phyloP scores from a whole-genome alignment of 23 tunicate genomes.

The Styela clava region DNA sequence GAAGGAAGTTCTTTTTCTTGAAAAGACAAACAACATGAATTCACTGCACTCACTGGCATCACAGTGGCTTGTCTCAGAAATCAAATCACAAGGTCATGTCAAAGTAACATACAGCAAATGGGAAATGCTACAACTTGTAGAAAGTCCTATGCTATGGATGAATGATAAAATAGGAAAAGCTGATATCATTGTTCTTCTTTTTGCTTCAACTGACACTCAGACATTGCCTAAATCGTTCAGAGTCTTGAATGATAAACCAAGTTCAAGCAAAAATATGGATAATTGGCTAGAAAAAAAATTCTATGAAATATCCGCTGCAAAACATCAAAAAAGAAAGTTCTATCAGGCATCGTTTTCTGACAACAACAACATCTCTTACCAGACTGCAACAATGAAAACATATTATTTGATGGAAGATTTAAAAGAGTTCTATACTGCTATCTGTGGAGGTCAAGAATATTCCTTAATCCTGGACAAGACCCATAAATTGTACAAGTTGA shows the following conservation, averaged over 20 bases:
- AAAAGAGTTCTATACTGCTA: background rate
- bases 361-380: background rate
- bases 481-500: background rate
- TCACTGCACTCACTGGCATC: constrained; percentile 7
- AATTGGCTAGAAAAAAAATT: constrained; percentile 7
- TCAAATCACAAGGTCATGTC: constrained; percentile 4
- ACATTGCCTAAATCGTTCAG: background rate
- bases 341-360: background rate
- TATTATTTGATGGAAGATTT: background rate
- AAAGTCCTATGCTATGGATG: constrained; percentile 3
- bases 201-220: background rate
- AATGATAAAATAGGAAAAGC: background rate
- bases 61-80: constrained; percentile 20
- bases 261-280: background rate
- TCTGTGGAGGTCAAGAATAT: background rate
- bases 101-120: constrained; percentile 17
- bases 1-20: constrained; percentile 17
- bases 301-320: background rate
- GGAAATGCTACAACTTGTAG: constrained; percentile 15
- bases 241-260: background rate
- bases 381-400: background rate
- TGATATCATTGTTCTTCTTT: constrained; percentile 6
- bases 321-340: background rate
- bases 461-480: background rate
- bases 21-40: background rate